These are phyloP conservation scores for Spinus olivaceus DNA, from an alignment of 2,797 vertebrate species.

Conservation along the genomic window DNA sequence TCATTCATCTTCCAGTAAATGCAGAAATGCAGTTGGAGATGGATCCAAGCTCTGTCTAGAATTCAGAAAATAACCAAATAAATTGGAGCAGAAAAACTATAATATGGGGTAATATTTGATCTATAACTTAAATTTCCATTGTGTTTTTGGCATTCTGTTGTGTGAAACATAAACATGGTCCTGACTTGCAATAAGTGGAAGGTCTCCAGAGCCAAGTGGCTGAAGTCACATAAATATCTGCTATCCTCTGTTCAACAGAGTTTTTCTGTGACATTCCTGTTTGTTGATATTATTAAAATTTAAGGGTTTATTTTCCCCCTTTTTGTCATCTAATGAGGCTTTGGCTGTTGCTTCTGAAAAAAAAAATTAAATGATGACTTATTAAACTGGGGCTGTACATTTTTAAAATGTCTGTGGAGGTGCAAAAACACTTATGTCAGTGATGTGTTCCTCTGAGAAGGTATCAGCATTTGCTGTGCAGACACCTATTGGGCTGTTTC, in stretches of 20 bases:
- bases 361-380: not conserved
- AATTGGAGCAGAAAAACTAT: not conserved
- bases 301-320: not conserved
- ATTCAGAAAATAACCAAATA: not conserved
- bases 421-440: not conserved
- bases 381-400: not conserved
- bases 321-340: not conserved
- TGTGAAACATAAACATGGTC: not conserved
- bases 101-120: not conserved
- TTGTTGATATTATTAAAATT: not conserved
- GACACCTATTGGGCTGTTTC: not conserved
- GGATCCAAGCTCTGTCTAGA: not conserved
- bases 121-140: not conserved
- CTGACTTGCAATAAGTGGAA: not conserved
- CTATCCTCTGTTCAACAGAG: not conserved
- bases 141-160: accelerated
- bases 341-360: not conserved
- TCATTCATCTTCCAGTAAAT: not conserved
- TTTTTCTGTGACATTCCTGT: not conserved
- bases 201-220: not conserved
- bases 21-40: not conserved
- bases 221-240: not conserved
- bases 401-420: not conserved
- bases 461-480: not conserved
- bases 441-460: not conserved